Base-by-base conservation (phyloP, 1,140 invertebrate genomes). In the Drosophila fuyamai region DNA sequence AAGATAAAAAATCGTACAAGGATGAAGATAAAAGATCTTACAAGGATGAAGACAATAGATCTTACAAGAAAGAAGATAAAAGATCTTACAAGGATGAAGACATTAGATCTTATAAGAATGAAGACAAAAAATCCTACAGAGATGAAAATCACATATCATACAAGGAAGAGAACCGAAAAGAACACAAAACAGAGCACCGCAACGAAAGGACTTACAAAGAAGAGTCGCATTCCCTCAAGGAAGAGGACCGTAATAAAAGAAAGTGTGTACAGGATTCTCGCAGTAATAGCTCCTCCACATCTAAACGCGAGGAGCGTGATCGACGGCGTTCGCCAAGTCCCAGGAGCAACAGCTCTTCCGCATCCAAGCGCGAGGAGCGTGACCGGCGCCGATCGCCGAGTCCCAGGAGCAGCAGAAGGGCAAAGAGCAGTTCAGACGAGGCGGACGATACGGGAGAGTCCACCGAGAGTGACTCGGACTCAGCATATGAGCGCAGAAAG, bases 381-480 rank as follows among this genome's bases (percentile, higher is more conserved):
- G 57, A 72, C 0, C 27, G 66, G 2, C 32, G 60, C n/a, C 55
- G 62, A 14, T 77, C 72, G 32, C 32, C 1, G 2, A 76, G 60
- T 50, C 74, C 75, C 16, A 72, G 32, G 13, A 62, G 9, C 13
- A 61, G 55, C 50, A 18, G 70, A 8, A 57, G 67, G 1, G 46
- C 61, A 13, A 67, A 74, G 36, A 80, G 85, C 61, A 89, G 73
- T 43, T 90, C 85, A 1, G 80, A 81, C 27, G 81, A 86, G 36
- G 82, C 79, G 7, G 86, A 90, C 2, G 85, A 90, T 43, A 85
- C 81, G 0, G 86, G 67, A 7, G 85, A 90, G 36, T 90, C 85
- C 16, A 90, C 85, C 0, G 81, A 90, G 55, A 90, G 86, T 14
- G 86, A 90, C 51, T 82, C 78, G 0, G 89, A 91, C 56, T 91